Evolutionary conservation across 2,797 vertebrate genomes (phyloP).

Genomic region (Picus viridis): DNA sequence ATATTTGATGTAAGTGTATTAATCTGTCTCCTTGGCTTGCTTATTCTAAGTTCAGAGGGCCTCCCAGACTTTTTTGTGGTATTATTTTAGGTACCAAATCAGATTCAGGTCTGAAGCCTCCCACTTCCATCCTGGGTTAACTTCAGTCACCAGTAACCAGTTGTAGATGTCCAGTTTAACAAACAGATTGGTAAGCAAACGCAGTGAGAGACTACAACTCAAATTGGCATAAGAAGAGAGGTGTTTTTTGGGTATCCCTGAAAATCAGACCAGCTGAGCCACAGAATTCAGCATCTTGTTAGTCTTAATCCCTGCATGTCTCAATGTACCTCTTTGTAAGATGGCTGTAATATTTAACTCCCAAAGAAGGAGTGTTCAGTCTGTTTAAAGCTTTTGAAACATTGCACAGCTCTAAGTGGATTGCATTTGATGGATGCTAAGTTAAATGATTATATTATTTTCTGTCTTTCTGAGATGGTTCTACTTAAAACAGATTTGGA

Average conservation of each 20-base stretch:
- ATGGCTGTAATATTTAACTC: not conserved
- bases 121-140: not conserved
- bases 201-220: not conserved
- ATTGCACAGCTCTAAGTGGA: not conserved
- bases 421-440: not conserved
- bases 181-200: not conserved
- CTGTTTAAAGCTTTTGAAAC: not conserved
- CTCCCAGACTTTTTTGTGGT: not conserved
- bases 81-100: not conserved
- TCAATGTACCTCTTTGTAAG: not conserved
- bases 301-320: not conserved
- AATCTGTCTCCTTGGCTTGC: conserved; percentile 48
- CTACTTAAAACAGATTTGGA: not conserved
- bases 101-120: not conserved
- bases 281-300: not conserved
- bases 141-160: not conserved
- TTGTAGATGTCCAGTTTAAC: not conserved
- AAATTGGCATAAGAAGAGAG: not conserved
- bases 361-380: not conserved
- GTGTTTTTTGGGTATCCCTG: not conserved
- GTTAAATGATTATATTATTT: not conserved
- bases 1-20: conserved; percentile 60
- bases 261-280: not conserved
- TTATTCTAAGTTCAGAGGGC: conserved; percentile 8
- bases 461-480: not conserved